phyloP scores from a whole-genome alignment of 2,113 vertebrate genomes.

The Scortum barcoo region DNA sequence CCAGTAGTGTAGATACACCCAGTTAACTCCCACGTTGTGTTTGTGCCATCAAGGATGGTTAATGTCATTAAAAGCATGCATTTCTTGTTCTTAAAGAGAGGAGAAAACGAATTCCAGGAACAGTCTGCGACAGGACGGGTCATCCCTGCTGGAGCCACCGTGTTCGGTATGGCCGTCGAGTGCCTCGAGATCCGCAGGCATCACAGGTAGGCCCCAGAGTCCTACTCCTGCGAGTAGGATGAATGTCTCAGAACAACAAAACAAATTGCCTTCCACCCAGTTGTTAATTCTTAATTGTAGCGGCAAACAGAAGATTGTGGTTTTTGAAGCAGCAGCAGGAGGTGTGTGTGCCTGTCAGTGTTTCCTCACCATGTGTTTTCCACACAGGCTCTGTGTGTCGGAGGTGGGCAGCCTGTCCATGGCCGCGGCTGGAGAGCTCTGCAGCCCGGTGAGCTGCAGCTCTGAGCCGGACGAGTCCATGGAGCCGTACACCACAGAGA shows the following conservation, averaged over 20 bases:
- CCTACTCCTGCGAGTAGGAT: background rate
- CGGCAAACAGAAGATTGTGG: background rate
- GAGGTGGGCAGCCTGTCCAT: slow-evolving; percentile 88
- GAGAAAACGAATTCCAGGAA: slow-evolving; percentile 64
- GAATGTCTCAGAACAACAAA: background rate
- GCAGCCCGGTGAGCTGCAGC: slow-evolving; percentile 87
- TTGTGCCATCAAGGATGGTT: background rate
- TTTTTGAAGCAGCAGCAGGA: background rate
- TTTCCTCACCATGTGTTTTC: background rate
- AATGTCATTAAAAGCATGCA: background rate
- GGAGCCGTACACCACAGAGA: slow-evolving; percentile 97
- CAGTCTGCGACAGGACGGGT: slow-evolving; percentile 89
- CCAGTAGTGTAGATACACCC: too few relatives aligned
- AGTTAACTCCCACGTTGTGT: background rate
- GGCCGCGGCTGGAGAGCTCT: slow-evolving; percentile 85
- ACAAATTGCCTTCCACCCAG: background rate
- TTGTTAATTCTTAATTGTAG: background rate
- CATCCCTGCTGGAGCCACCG: slow-evolving; percentile 92
- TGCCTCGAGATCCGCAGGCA: slow-evolving; percentile 93
- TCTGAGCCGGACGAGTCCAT: slow-evolving; percentile 86
- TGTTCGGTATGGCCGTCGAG: slow-evolving; percentile 94
- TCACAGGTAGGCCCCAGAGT: slow-evolving; percentile 87
- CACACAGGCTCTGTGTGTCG: slow-evolving; percentile 83
- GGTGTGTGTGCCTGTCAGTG: background rate
- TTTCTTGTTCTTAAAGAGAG: slow-evolving; percentile 60